phyloP scores from a whole-genome alignment of 2,113 vertebrate species.

The Pycnonotus jocosus region DNA sequence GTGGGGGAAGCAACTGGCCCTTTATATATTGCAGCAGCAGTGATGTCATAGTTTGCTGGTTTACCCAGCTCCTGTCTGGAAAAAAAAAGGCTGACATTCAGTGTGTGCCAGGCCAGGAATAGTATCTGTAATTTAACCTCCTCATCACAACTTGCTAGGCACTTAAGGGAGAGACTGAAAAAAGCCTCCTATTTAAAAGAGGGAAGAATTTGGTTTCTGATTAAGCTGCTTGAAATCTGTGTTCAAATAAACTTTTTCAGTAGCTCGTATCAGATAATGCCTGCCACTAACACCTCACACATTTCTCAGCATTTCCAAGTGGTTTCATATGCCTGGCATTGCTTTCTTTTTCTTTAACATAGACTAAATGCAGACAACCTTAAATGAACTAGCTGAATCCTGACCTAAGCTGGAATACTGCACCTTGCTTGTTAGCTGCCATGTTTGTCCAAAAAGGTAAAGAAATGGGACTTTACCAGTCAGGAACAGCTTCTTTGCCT shows the following conservation, averaged over 20 bases:
- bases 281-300: background rate
- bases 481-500: background rate
- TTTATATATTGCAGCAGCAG: constrained; percentile 30
- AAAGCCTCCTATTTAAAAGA: background rate
- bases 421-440: background rate
- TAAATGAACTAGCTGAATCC: background rate
- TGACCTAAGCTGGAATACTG: background rate
- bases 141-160: background rate
- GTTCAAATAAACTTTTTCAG: background rate
- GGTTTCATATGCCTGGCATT: background rate
- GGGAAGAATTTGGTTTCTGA: background rate
- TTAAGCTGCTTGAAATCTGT: background rate
- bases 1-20: background rate
- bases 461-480: background rate
- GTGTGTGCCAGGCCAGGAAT: constrained; percentile 40
- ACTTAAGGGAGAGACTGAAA: background rate
- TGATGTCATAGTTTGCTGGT: constrained; percentile 42
- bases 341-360: background rate
- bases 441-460: background rate
- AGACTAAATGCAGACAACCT: background rate
- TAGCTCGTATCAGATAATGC: background rate
- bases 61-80: constrained; percentile 12
- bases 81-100: constrained; percentile 52
- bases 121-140: constrained; percentile 50
- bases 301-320: background rate